Conservation (phyloP, 2,888 invertebrate species). For the Caenorhabditis drosophilae region DNA sequence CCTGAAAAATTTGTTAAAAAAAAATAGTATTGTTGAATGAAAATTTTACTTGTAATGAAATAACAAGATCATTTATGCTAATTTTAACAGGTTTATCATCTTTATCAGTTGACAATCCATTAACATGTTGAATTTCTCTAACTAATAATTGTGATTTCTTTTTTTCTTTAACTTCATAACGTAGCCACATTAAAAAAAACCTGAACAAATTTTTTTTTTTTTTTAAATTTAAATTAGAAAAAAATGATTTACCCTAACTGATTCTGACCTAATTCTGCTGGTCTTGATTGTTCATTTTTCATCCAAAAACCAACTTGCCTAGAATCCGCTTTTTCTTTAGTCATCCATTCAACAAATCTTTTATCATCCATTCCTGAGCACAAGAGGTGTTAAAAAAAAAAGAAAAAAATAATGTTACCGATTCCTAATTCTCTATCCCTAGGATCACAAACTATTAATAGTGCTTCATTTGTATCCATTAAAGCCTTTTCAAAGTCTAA, state of each 20-base stretch:
- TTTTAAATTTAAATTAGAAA: background rate
- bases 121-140: conserved; percentile 37
- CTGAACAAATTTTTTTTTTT: no score
- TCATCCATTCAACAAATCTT: conserved; percentile 57
- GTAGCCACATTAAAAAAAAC: conserved; percentile 63
- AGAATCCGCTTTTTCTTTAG: conserved; percentile 50
- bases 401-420: conserved; percentile 38
- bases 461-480: conserved; percentile 60
- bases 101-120: conserved; percentile 61
- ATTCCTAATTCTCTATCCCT: conserved; percentile 61
- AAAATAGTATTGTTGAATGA: background rate
- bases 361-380: conserved; percentile 51
- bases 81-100: conserved; percentile 57
- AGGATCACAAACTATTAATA: conserved; percentile 65
- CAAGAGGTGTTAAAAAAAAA: background rate
- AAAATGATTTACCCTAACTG: conserved; percentile 50
- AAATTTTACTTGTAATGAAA: conserved; percentile 51
- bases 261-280: conserved; percentile 60
- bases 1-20: conserved; percentile 35
- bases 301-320: conserved; percentile 56
- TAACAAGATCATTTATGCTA: conserved; percentile 54
- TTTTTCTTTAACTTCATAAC: conserved; percentile 53
- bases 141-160: conserved; percentile 29
- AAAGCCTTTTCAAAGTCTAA: conserved; percentile 59
- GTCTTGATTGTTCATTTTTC: conserved; percentile 53